Evolutionary conservation across 2,888 invertebrate genomes (phyloP).

Genomic region (Caenorhabditis sulstoni): DNA sequence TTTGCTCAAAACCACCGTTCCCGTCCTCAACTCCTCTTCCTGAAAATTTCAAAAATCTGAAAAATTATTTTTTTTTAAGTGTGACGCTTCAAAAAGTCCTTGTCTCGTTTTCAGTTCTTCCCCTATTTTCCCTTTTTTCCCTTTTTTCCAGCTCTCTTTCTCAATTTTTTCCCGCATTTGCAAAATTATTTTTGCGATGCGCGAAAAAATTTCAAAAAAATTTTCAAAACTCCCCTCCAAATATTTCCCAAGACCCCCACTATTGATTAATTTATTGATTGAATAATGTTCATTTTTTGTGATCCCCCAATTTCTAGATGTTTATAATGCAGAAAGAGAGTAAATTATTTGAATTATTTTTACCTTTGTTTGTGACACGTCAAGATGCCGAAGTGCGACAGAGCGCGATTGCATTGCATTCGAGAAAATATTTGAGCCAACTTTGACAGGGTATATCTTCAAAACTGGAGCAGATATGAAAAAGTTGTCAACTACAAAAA

Average conservation of each 20-base stretch:
- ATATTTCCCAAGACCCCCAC: no score
- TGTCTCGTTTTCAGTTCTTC: conserved; percentile 48
- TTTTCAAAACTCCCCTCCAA: no score
- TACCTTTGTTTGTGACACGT: conserved; percentile 56
- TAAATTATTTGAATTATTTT: conserved; percentile 40
- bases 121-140: conserved; percentile 7
- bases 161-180: conserved; percentile 17
- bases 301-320: conserved; percentile 5
- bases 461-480: no score
- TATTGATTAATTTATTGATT: not conserved
- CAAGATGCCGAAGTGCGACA: not conserved
- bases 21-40: not conserved
- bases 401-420: not conserved
- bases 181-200: no score
- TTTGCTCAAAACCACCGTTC: conserved; percentile 54
- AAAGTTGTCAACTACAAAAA: no score
- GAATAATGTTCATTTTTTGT: conserved; percentile 14
- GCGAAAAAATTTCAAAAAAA: no score
- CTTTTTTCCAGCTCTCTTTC: conserved; percentile 1
- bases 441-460: no score
- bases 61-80: not conserved
- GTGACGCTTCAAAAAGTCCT: conserved; percentile 12
- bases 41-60: not conserved
- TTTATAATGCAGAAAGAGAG: conserved; percentile 16
- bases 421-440: no score